phyloP scores from a whole-genome alignment of 2,888 invertebrate genomes.

The Platycheirus albimanus region DNA sequence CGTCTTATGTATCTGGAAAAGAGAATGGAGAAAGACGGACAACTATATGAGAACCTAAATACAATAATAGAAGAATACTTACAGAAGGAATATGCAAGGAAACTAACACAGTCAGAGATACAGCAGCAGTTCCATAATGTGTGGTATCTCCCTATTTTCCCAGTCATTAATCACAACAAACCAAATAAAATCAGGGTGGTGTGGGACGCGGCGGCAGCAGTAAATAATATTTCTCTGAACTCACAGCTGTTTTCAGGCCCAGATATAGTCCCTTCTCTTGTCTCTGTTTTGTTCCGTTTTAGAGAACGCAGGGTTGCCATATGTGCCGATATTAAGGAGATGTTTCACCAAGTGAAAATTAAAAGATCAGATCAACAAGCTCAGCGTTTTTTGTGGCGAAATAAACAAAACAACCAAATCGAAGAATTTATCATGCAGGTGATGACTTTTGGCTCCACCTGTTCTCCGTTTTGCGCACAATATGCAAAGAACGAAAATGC shows the following conservation, averaged over 20 bases:
- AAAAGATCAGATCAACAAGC: constrained; percentile 41
- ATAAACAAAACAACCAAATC: neutral
- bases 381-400: constrained; percentile 76
- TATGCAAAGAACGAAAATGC: constrained; percentile 60
- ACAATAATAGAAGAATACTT: neutral
- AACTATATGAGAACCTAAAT: neutral
- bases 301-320: no score
- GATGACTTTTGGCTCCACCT: constrained; percentile 66
- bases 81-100: no score
- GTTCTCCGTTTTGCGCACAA: constrained; percentile 62
- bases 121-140: neutral
- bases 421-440: constrained; percentile 62
- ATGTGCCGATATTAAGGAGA: constrained; percentile 17
- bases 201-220: neutral
- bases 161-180: neutral
- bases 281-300: no score
- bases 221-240: neutral
- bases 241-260: neutral
- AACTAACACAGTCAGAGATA: no score
- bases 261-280: no score
- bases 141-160: neutral
- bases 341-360: constrained; percentile 37
- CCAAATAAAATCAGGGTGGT: neutral
- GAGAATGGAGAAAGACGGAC: no score
- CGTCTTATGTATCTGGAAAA: neutral